Base-by-base conservation (phyloP, 1,140 invertebrate species). In the Magallana gigas region DNA sequence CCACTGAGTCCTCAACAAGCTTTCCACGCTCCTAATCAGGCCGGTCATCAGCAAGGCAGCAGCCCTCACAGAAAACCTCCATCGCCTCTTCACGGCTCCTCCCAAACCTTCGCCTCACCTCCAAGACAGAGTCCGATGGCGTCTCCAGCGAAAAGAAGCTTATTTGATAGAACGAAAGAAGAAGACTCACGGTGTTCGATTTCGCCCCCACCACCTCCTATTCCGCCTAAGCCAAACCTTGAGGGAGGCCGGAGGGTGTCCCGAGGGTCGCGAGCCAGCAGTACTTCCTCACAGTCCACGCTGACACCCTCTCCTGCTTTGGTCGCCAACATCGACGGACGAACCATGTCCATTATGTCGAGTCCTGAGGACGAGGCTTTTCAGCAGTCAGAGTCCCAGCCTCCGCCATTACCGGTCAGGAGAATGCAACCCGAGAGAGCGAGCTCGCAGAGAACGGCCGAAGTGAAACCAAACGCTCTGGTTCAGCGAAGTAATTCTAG, bases 251-350 rank as follows among this genome's bases (percentile, higher is more conserved):
- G 91, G 56, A 87, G 90, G 23, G 90, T 90, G 23, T 92, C 92
- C 12, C 87, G 90, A 12, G 91, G 91, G 0, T 93, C 92, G 3
- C 91, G 91, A 59, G 86, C 90, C 29, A 93, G 92, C 64, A 91
- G 89, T 83, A 91, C 90, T 80, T 92, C 91, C 60, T 92, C 92
- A 0, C 91, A 90, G 57, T 94, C 93, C 6, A 93, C 91, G 8
- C 68, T 93, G 23, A 92, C 93, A 0, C 92, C 92, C 16, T 91
- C 91, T 3, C 92, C 93, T 11, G 93, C 91, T 12, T 87, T 93
- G 1, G 91, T 92, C 9, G 93, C 92, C 16, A 93, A 91, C 84
- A 93, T 94, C 59, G 93, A 94, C 85, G 93, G 93, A 11, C 92
- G 92, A 83, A 92, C 91, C 64, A 93, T 93, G 93, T 94, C 92